These are phyloP conservation scores for Cetonia aurata DNA, from an alignment of 2,888 invertebrate species.

Conservation along the genomic window DNA sequence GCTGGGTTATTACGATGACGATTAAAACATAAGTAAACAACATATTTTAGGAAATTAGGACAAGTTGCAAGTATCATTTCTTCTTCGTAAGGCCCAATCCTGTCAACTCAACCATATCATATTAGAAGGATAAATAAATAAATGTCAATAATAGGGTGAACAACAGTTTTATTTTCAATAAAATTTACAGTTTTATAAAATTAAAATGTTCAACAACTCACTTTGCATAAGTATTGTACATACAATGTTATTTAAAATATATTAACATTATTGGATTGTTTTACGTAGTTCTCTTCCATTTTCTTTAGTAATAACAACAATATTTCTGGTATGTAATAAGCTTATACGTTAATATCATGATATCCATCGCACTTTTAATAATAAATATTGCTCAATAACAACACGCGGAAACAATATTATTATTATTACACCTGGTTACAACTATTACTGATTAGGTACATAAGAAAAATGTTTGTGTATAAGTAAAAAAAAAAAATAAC, in stretches of 20 bases:
- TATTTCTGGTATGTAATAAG: constrained; percentile 26
- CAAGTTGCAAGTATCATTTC: no score
- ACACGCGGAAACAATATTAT: constrained; percentile 7
- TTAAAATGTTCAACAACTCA: constrained; percentile 51
- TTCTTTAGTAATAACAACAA: constrained; percentile 23
- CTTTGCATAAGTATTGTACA: constrained; percentile 48
- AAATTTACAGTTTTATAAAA: constrained; percentile 50
- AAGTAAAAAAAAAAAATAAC: constrained; percentile 8
- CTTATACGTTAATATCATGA: constrained; percentile 23
- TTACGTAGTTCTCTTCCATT: constrained; percentile 17
- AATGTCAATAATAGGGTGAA: constrained; percentile 46
- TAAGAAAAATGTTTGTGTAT: constrained; percentile 7
- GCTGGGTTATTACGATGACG: no score
- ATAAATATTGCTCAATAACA: constrained; percentile 45
- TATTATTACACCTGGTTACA: constrained; percentile 2
- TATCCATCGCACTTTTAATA: constrained; percentile 20
- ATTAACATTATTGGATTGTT: constrained; percentile 45
- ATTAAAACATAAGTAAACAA: no score
- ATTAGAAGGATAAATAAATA: neutral
- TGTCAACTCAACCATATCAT: no score
- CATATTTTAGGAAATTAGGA: no score
- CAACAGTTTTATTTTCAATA: constrained; percentile 51
- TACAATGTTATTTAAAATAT: constrained; percentile 46
- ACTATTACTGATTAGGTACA: constrained; percentile 19
- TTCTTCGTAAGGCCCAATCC: no score